Evolutionary conservation across 2,113 vertebrate genomes (phyloP), one percentile per base, ranked within the genome.

Genomic region (Oreochromis niloticus): DNA sequence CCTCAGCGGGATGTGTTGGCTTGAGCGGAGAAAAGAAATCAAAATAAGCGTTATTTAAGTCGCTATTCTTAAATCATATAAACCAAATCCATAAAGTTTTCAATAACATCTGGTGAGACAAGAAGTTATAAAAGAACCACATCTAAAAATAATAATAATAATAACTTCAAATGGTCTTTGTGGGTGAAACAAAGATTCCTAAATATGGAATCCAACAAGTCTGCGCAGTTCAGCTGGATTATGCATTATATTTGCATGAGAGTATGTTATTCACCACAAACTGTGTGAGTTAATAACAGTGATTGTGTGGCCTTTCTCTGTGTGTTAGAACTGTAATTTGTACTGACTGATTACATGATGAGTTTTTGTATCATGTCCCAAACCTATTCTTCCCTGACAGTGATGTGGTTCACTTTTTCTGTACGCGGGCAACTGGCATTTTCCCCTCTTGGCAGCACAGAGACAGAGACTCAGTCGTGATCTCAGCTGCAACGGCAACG

Each of bases 301-400:
- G 81, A 82, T 84, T 88, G 6, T 78, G 36, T 75, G 61, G 19
- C 61, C 59, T 63, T 41, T 81, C 41, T 52, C 85, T 71, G 41
- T 66, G 30, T 75, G 68, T 50, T 68, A 78, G 24, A 87, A 22
- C 83, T 86, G 54, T 83, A 68, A 91, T 88, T 85, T 92, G 50
- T 83, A 48, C 84, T 82, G 85, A 79, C 59, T 86, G 91, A 88
- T 93, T 90, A 89, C 85, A 89, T 86, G 88, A 88, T 75, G 41
- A 75, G 66, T 85, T 85, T 90, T 84, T 89, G 50, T 63, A 87
- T 82, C 54, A 8, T 14, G 84, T 85, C 88, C 90, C 34, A 59
- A 56, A 83, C 52, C 71, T 39, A 83, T 32, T 75, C 80, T 43
- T 68, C 86, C 63, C 57, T 80, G 80, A 89, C 88, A 85, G 19